Conservation (phyloP, 1,140 invertebrate genomes). For the Tetramorium parvispinum region DNA sequence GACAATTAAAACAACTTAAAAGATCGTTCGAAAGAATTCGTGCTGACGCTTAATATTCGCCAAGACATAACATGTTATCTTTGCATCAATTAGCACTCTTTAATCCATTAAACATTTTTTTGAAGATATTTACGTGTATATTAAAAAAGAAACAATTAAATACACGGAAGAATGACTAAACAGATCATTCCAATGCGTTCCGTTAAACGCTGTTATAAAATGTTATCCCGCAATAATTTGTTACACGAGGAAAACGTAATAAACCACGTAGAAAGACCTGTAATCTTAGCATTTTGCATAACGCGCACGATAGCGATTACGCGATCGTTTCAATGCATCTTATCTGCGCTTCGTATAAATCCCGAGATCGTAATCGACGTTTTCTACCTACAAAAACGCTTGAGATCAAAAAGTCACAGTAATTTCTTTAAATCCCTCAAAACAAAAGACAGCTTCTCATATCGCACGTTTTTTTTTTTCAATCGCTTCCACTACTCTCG, state of each 20-base stretch:
- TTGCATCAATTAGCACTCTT: not conserved
- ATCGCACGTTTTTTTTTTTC: not conserved
- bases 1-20: not conserved
- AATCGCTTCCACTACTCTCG: not conserved
- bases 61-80: not conserved
- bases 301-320: not conserved
- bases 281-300: not conserved
- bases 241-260: slow-evolving; percentile 5
- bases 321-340: not conserved
- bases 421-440: not conserved
- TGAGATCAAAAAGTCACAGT: not conserved
- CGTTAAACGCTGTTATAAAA: not conserved
- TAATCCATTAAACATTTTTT: not conserved
- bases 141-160: not conserved
- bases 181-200: not conserved
- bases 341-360: slow-evolving; percentile 1
- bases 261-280: not conserved
- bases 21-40: not conserved
- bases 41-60: not conserved
- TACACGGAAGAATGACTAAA: not conserved
- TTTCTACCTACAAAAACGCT: not conserved
- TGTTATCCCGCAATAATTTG: slow-evolving; percentile 16
- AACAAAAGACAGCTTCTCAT: not conserved
- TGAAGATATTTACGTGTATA: not conserved
- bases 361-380: slow-evolving; percentile 5